Evolutionary conservation across 2,113 vertebrate genomes (phyloP), one percentile per base, ranked within the genome.

Genomic region (Neopipo cinnamomea): DNA sequence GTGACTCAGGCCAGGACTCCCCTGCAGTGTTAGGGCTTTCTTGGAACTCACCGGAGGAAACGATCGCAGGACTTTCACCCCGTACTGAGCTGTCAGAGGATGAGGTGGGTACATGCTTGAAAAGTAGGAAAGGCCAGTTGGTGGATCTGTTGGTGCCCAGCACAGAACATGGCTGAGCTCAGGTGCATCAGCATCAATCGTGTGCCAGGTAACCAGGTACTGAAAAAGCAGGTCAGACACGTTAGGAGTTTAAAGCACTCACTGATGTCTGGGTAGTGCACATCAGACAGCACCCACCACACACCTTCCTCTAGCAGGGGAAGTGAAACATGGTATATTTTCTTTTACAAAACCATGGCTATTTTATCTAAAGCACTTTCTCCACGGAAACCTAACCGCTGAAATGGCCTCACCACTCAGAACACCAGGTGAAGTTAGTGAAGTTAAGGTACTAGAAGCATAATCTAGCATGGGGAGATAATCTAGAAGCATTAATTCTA

Each of bases 191-290:
- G 99, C 99, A 46, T 99, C 99, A 6, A 99, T 99, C 1, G 99
- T 99, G 95, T 99, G 99, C 99, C 99, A 99, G 10, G 99, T 99
- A 89, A 99, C 99, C 68, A 99, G 96, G 95, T 99, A 99, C 99
- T 99, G 95, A 33, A 95, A 91, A 77, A 96, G 95, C 82, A 91
- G 14, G n/a, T 59, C 63, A 55, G 56, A 71, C 30, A 59, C 2
- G 0, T 55, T 14, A 83, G 55, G 37, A 71, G 24, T n/a, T 66
- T 59, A n/a, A 3, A 88, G 58, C 27, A 50, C 14, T 67, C 79
- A 50, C 4, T 53, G 27, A 58, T 5, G 10, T 46, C 49, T 66
- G 50, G 11, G 24, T 41, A 46, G n/a, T 9, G n/a, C 4, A 42
- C 27, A 77, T 25, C 22, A 59, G 74, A 41, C 25, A 70, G 17